Base-by-base conservation (phyloP, 2,888 invertebrate genomes). In the Andrena praecox region DNA sequence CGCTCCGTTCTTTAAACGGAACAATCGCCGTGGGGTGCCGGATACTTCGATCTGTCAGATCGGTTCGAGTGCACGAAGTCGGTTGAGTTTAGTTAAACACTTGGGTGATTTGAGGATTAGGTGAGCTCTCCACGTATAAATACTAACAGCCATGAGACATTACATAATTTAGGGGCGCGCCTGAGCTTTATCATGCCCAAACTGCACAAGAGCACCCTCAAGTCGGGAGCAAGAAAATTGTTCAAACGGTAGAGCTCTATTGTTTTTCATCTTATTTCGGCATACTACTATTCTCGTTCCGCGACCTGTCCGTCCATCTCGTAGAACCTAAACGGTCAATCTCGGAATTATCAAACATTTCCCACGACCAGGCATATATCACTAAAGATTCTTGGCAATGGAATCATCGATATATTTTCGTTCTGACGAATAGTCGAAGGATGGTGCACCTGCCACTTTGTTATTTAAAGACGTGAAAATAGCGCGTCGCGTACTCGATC, bases 221-320 rank as follows among this genome's bases (percentile, higher is more conserved):
- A 81, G 27, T 84, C 84, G 66, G 70, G 81, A 84, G 82, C 87
- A 82, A 84, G 80, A 77, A 89, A 89, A 86, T 85, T 90, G 27
- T 78, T 84, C 31, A 89, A 90, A 89, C 90, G 91, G 91, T 91
- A 91, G 83, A 74, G 66, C 20, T 74, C 75, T 66, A 77, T 83
- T 62, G 69, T 84, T 81, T 85, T 27, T 50, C 59, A 10, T n/a
- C 2, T 50, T 31, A 54, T 67, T 50, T 56, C 6, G 6, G 33
- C 33, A 24, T 60, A 16, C 35, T 12, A n/a, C 54, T 29, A 50
- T 75, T 64, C 63, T 62, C 66, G 31, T 54, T 24, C 35, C 2
- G 16, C 35, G n/a, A n/a, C 12, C 2, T 1, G 8, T 42, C 42
- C 29, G 35, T 24, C 7, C 7, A 0, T n/a, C 4, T 70, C 10